phyloP scores from a whole-genome alignment of 1,140 invertebrate species.

The Drosophila paulistorum region DNA sequence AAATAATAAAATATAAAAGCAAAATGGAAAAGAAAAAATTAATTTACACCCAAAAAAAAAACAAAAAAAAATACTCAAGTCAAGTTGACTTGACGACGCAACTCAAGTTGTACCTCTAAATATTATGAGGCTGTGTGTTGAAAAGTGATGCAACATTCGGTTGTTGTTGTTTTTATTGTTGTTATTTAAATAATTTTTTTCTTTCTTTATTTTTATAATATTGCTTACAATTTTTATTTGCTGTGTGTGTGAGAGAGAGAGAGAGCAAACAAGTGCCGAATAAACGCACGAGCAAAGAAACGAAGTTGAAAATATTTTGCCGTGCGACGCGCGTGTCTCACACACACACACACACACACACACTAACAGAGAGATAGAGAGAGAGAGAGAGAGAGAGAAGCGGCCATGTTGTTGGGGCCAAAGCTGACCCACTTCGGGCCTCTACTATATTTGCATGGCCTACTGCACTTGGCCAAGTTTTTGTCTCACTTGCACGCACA shows the following conservation, averaged over 20 bases:
- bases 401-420: constrained; percentile 41
- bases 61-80: constrained; percentile 40
- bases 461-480: constrained; percentile 83
- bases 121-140: constrained; percentile 7
- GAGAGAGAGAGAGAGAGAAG: constrained; percentile 26
- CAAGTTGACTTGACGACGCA: constrained; percentile 26
- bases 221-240: constrained; percentile 58
- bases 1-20: constrained; percentile 63
- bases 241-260: constrained; percentile 2
- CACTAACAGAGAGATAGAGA: constrained; percentile 4
- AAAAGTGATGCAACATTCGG: constrained; percentile 42
- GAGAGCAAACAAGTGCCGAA: constrained; percentile 19
- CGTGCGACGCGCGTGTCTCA: constrained; percentile 15
- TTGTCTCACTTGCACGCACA: constrained; percentile 61
- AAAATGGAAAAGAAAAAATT: constrained; percentile 1
- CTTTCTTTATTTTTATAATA: constrained; percentile 60
- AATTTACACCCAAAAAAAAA: constrained; percentile 57
- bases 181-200: constrained; percentile 54
- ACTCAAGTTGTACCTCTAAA: constrained; percentile 6
- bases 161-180: constrained; percentile 41
- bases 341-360: constrained; percentile 15
- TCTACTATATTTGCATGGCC: constrained; percentile 75
- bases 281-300: constrained; percentile 23
- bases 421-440: constrained; percentile 77
- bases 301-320: constrained; percentile 19